Conservation (phyloP, 2,113 vertebrate species). For the Tachysurus vachellii region DNA sequence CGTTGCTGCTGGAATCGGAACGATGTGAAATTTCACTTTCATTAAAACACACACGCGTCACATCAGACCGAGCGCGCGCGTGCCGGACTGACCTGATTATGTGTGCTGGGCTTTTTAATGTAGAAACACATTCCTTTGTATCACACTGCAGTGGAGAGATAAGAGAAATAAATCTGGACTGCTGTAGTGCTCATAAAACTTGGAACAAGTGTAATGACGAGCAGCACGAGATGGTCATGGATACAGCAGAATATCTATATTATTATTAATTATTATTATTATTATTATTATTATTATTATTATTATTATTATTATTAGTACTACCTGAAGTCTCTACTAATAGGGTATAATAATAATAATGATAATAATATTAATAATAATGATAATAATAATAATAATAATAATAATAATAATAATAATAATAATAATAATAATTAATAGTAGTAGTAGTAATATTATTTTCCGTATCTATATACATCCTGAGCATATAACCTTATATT, state of each 20-base stretch:
- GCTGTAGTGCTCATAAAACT: constrained; percentile 33
- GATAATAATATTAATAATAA: background rate
- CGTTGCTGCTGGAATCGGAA: background rate
- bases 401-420: too few species aligned
- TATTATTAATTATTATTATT: background rate
- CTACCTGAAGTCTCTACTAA: background rate
- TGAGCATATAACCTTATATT: too few species aligned
- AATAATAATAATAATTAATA: too few species aligned
- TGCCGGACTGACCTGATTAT: background rate
- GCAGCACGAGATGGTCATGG: background rate
- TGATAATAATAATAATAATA: too few species aligned
- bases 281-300: constrained; percentile 3
- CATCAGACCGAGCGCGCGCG: background rate
- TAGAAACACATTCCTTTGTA: background rate
- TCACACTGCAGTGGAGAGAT: constrained; percentile 5
- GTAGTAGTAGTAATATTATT: too few species aligned
- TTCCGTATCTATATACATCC: too few species aligned
- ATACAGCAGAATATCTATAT: background rate
- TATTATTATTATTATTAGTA: background rate
- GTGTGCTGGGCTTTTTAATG: background rate
- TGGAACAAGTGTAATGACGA: constrained; percentile 12
- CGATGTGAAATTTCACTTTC: background rate
- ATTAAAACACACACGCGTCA: background rate
- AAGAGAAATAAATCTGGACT: background rate
- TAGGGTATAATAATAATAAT: background rate